phyloP scores from a whole-genome alignment of 2,888 invertebrate genomes.

The Alviniconcha strummeri region DNA sequence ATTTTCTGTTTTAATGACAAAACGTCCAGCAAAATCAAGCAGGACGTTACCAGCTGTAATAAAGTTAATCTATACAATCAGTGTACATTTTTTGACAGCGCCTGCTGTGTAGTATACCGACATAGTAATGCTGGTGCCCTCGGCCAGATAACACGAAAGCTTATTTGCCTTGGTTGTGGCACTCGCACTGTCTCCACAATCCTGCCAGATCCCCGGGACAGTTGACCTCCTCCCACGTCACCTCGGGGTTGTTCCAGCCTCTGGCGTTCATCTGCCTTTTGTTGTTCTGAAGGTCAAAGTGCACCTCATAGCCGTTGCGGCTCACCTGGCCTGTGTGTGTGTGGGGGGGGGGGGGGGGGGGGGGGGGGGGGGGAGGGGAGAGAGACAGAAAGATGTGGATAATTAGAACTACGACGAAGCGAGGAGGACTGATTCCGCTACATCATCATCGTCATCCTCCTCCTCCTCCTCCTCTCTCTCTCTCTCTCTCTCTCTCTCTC shows the following conservation, averaged over 20 bases:
- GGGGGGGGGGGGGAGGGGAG: background rate
- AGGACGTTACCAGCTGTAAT: too few species aligned
- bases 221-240: constrained; percentile 42
- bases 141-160: too few species aligned
- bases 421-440: too few species aligned
- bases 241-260: constrained; percentile 51
- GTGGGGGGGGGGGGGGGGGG: background rate
- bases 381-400: background rate
- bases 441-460: too few species aligned
- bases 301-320: constrained; percentile 44
- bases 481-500: too few species aligned
- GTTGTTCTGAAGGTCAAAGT: constrained; percentile 47
- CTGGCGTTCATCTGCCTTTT: constrained; percentile 35
- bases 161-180: constrained; percentile 22
- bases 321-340: constrained; percentile 30
- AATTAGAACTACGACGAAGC: background rate
- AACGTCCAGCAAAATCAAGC: too few species aligned
- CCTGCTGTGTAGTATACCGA: too few species aligned
- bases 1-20: too few species aligned
- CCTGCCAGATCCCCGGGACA: constrained; percentile 32
- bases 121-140: too few species aligned
- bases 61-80: too few species aligned
- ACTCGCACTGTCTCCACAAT: constrained; percentile 37
- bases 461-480: too few species aligned
- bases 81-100: too few species aligned